phyloP scores from a whole-genome alignment of 2,113 vertebrate genomes.

The Bos indicus region DNA sequence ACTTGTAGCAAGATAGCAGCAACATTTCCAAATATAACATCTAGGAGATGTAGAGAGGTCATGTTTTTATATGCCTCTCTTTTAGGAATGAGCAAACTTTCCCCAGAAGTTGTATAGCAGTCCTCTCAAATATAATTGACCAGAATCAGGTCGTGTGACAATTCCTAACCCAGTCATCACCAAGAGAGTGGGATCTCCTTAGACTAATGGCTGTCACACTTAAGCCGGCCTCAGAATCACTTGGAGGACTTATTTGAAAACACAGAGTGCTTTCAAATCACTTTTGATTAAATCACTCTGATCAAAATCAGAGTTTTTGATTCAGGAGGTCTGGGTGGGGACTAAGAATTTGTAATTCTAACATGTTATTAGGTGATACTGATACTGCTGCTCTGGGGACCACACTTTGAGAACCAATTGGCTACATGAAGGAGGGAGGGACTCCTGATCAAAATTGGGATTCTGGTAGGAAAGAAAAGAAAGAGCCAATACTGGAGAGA shows the following conservation, averaged over 20 bases:
- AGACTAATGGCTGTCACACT: background rate
- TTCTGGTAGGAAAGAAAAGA: background rate
- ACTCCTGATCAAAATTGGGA: background rate
- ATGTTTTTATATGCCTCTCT: background rate
- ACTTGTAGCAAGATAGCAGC: background rate
- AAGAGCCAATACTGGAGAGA: background rate
- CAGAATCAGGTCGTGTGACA: background rate
- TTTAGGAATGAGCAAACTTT: background rate
- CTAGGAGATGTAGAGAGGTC: background rate
- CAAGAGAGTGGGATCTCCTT: background rate
- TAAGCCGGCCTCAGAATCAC: background rate
- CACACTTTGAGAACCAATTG: background rate
- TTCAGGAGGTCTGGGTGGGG: background rate
- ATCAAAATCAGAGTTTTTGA: background rate
- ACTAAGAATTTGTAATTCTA: background rate
- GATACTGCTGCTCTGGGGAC: background rate
- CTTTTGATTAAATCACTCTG: background rate
- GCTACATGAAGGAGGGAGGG: background rate
- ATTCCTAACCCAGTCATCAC: background rate
- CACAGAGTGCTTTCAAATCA: background rate
- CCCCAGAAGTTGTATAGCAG: background rate
- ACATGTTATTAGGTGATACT: background rate
- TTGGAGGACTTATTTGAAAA: background rate
- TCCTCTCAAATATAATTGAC: background rate
- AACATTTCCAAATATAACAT: background rate